Conservation (phyloP, 2,888 invertebrate genomes). For the Cosmopolites sordidus region DNA sequence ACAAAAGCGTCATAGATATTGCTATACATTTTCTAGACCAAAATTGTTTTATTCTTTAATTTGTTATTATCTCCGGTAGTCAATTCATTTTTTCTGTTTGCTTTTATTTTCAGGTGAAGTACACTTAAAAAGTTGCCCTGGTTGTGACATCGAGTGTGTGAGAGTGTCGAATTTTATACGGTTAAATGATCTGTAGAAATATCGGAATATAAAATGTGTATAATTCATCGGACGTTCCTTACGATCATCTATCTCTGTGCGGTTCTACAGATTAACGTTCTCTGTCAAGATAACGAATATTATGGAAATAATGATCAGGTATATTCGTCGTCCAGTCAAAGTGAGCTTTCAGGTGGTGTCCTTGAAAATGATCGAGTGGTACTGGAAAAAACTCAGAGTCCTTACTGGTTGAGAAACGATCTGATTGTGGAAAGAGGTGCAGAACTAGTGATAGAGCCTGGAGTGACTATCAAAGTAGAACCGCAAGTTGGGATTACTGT, state of each 20-base stretch:
- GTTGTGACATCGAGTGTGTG: not conserved
- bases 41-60: no score
- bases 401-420: conserved; percentile 75
- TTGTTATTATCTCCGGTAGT: no score
- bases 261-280: not conserved
- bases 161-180: no score
- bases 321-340: conserved; percentile 30
- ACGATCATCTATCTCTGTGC: not conserved
- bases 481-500: conserved; percentile 93
- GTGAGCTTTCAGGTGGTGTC: conserved; percentile 64
- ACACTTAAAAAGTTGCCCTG: no score
- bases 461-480: conserved; percentile 83
- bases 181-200: not conserved
- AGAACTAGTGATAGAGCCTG: conserved; percentile 81
- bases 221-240: conserved; percentile 8
- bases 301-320: not conserved
- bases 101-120: no score
- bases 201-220: conserved; percentile 8
- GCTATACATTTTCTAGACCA: no score
- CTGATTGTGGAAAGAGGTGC: conserved; percentile 73
- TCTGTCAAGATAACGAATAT: not conserved
- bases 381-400: conserved; percentile 58
- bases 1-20: no score
- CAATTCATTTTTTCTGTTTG: no score
- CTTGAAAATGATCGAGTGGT: conserved; percentile 52